phyloP scores from a whole-genome alignment of 2,888 invertebrate species.

The Euphydryas editha region DNA sequence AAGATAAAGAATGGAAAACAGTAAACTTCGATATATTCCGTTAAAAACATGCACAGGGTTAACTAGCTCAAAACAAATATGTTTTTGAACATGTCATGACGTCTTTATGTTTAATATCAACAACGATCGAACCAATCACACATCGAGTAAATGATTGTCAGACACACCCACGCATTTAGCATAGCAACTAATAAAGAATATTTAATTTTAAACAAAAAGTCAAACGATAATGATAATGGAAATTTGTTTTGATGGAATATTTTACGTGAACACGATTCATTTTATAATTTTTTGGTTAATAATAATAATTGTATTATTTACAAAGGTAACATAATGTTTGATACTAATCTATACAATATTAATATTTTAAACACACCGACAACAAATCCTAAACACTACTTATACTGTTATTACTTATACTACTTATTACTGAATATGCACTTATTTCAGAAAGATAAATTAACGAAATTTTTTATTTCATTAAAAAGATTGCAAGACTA shows the following conservation, averaged over 20 bases:
- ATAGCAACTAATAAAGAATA: conserved; percentile 59
- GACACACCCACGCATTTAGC: conserved; percentile 77
- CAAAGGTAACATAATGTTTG: neutral
- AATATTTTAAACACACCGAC: too few species aligned
- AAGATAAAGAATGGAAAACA: conserved; percentile 78
- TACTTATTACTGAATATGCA: too few species aligned
- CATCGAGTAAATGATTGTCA: conserved; percentile 58
- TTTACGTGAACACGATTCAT: conserved; percentile 32
- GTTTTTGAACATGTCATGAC: conserved; percentile 71
- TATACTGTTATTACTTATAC: too few species aligned
- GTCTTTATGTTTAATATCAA: conserved; percentile 60
- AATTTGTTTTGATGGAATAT: conserved; percentile 38
- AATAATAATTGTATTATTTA: neutral
- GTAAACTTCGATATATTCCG: conserved; percentile 63
- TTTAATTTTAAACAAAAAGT: conserved; percentile 37
- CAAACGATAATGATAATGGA: conserved; percentile 38
- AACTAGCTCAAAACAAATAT: conserved; percentile 67
- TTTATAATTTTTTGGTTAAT: conserved; percentile 8
- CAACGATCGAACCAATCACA: conserved; percentile 54
- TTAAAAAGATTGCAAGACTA: too few species aligned
- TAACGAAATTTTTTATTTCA: too few species aligned
- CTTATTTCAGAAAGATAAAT: too few species aligned
- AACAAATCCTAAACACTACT: too few species aligned
- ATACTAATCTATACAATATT: too few species aligned
- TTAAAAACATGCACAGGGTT: conserved; percentile 73